Evolutionary conservation across 1,140 invertebrate genomes (phyloP).

Genomic region (Streblospio benedicti): DNA sequence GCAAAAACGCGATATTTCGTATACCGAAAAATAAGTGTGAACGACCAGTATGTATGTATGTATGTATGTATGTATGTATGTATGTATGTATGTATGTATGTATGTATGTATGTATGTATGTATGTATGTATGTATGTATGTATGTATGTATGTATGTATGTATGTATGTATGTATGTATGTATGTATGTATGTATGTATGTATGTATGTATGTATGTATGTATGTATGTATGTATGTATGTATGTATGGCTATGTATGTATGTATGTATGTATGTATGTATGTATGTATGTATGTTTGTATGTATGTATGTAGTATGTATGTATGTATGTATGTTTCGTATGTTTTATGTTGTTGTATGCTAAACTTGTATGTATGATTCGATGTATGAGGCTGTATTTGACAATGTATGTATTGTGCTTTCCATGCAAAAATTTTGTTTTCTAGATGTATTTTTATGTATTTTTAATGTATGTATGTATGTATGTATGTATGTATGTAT

Average conservation of each 20-base stretch:
- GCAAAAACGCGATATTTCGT: too few relatives aligned
- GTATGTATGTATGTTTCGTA: too few relatives aligned
- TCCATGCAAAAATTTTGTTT: too few relatives aligned
- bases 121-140: constrained; percentile 10
- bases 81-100: constrained; percentile 9
- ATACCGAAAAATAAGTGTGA: background rate
- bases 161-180: constrained; percentile 5
- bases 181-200: background rate
- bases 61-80: constrained; percentile 9
- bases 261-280: background rate
- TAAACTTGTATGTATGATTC: too few relatives aligned
- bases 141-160: constrained; percentile 1
- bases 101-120: constrained; percentile 10
- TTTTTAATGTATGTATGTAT: too few relatives aligned
- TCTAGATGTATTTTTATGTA: too few relatives aligned
- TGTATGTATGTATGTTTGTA: background rate
- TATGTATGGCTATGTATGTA: too few relatives aligned
- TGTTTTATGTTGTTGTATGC: too few relatives aligned
- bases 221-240: background rate
- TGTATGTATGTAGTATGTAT: too few relatives aligned
- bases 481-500: too few relatives aligned
- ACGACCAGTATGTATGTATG: constrained; percentile 4
- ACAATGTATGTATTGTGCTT: too few relatives aligned
- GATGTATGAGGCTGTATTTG: too few relatives aligned
- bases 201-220: background rate